A percentile compares a stretch with the other conserved stretches of the same genome.
Evolutionary conservation across 2,888 invertebrate species (phyloP).

Genomic region (Leptopilina syphax): DNA sequence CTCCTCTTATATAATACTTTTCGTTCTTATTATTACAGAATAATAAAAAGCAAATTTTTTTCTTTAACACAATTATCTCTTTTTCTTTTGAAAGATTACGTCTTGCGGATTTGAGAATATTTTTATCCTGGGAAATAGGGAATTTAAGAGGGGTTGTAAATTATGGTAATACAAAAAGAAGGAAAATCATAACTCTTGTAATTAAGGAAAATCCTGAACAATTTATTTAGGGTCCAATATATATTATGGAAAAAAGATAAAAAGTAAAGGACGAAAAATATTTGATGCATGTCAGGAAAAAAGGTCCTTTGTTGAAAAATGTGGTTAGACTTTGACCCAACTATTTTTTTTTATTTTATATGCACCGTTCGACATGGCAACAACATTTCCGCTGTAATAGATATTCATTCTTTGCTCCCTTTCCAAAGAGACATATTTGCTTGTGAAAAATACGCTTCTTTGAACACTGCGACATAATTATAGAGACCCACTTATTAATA

Average conservation of each 20-base stretch:
- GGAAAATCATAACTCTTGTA: too few species aligned
- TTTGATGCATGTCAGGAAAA: background rate
- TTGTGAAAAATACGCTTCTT: conserved; percentile 19
- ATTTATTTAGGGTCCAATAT: too few species aligned
- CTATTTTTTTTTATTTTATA: background rate
- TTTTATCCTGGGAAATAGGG: too few species aligned
- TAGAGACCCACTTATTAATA: conserved; percentile 24
- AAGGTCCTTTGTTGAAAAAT: background rate
- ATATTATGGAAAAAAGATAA: too few species aligned
- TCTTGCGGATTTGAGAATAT: too few species aligned
- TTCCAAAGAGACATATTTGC: conserved; percentile 9
- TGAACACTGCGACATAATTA: conserved; percentile 23
- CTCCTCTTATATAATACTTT: background rate
- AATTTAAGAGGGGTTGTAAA: too few species aligned
- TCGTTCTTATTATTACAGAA: background rate
- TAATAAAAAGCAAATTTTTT: background rate
- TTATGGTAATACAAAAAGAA: too few species aligned
- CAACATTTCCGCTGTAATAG: conserved; percentile 22
- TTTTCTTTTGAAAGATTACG: too few species aligned
- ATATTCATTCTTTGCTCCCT: conserved; percentile 23
- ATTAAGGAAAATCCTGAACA: too few species aligned
- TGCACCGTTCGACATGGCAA: conserved; percentile 9
- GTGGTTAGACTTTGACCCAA: conserved; percentile 22
- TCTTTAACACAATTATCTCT: too few species aligned
- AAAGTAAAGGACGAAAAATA: background rate